Evolutionary conservation across 2,797 vertebrate species (phyloP).

Genomic region (Artibeus lituratus): DNA sequence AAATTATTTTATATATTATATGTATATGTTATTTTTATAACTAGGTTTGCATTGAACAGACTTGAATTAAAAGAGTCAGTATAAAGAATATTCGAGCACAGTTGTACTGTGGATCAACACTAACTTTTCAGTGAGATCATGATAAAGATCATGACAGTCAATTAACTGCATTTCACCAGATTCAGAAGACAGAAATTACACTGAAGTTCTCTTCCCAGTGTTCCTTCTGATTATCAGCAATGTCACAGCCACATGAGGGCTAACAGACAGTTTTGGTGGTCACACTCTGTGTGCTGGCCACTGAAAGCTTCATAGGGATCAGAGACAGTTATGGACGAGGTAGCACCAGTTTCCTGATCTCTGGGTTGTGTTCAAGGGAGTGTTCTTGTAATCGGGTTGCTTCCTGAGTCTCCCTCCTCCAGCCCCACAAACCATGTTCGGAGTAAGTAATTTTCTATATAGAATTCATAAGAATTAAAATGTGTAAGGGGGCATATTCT

Average conservation of each 20-base stretch:
- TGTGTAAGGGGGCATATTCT: neutral
- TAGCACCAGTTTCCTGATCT: neutral
- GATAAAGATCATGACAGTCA: neutral
- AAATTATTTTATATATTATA: neutral
- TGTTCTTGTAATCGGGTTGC: neutral
- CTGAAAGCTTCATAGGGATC: neutral
- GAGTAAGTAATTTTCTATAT: neutral
- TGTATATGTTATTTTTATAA: neutral
- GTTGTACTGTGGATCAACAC: neutral
- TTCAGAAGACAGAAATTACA: neutral
- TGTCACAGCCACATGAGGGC: neutral
- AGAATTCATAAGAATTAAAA: neutral
- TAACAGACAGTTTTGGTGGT: neutral
- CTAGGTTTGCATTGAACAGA: neutral
- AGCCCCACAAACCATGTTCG: neutral
- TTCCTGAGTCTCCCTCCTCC: neutral
- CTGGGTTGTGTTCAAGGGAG: neutral
- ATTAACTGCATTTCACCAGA: neutral
- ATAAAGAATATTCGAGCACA: neutral
- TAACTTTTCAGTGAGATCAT: neutral
- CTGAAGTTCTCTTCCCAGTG: neutral
- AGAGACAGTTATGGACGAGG: neutral
- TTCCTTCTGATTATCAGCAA: neutral
- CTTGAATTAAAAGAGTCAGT: neutral
- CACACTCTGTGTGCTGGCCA: fast-evolving